phyloP scores from a whole-genome alignment of 2,113 vertebrate genomes.

The Corythoichthys haematopterus region DNA sequence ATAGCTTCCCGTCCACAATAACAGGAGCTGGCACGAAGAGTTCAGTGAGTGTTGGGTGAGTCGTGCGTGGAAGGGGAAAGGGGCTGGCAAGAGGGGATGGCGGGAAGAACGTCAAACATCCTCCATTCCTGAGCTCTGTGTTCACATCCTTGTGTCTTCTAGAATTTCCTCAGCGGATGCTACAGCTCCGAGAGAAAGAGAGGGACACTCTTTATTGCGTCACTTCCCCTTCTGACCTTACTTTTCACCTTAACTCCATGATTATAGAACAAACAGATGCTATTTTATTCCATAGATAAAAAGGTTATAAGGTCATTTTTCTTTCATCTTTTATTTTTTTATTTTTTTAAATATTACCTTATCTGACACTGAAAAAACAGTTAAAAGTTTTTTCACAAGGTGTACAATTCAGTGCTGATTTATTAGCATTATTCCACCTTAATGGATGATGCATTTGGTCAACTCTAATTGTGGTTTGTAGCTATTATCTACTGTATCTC shows the following conservation, averaged over 20 bases:
- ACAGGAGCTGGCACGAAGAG: conserved; percentile 66
- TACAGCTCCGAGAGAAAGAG: conserved; percentile 47
- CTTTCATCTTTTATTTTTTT: not conserved
- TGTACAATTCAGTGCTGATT: not conserved
- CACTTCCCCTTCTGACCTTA: conserved; percentile 37
- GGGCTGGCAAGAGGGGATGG: conserved; percentile 43
- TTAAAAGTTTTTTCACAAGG: no score
- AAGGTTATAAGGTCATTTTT: not conserved
- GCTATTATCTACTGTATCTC: not conserved
- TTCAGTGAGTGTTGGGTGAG: conserved; percentile 50
- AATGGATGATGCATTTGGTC: not conserved
- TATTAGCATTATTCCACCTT: not conserved
- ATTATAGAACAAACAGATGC: not conserved
- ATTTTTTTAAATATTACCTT: no score
- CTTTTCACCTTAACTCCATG: not conserved
- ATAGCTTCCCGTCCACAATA: conserved; percentile 46
- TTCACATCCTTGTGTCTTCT: conserved; percentile 71
- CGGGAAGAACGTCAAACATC: conserved; percentile 74
- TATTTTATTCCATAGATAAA: not conserved
- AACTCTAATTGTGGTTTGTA: not conserved
- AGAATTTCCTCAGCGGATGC: conserved; percentile 69
- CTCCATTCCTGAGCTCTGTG: conserved; percentile 73
- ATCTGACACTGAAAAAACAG: no score
- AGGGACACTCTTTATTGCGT: conserved; percentile 44
- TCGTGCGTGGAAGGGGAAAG: conserved; percentile 49